Evolutionary conservation across 2,113 vertebrate species (phyloP).

Genomic region (Lonchura striata): DNA sequence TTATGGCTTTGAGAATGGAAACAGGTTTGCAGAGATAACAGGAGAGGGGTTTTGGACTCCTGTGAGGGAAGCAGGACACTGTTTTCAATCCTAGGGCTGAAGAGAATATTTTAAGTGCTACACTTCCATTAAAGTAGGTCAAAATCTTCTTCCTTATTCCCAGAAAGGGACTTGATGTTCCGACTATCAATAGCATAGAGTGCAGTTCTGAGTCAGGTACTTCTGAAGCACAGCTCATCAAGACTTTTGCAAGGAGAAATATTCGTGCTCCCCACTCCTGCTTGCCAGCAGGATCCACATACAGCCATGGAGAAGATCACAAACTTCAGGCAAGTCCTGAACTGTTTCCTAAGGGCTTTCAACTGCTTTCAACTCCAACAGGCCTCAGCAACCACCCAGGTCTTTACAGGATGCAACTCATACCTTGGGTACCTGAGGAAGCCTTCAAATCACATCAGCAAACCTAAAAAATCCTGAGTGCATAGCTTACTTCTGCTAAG

Average conservation of each 20-base stretch:
- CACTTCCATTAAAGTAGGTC: conserved; percentile 13
- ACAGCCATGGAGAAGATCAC: neutral
- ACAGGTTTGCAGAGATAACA: neutral
- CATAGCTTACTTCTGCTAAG: neutral
- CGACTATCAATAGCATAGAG: neutral
- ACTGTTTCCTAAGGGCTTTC: neutral
- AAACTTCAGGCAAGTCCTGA: neutral
- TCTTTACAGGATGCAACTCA: neutral
- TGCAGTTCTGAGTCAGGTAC: neutral
- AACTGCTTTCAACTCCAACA: neutral
- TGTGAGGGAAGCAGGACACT: neutral
- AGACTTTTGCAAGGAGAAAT: neutral
- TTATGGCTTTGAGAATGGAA: fast-evolving
- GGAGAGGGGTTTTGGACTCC: neutral
- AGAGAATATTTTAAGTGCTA: neutral
- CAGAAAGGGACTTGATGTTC: conserved; percentile 15
- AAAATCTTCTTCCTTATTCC: conserved; percentile 31
- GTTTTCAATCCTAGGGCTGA: neutral
- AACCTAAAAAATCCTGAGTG: neutral
- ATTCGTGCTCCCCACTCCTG: neutral
- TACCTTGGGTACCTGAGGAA: neutral
- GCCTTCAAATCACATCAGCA: neutral
- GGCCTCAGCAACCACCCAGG: neutral
- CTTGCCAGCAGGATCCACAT: neutral
- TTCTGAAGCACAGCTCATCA: neutral